Base-by-base conservation (phyloP, 2,113 vertebrate species). In the rabbit (Oryctolagus cuniculus) region DNA sequence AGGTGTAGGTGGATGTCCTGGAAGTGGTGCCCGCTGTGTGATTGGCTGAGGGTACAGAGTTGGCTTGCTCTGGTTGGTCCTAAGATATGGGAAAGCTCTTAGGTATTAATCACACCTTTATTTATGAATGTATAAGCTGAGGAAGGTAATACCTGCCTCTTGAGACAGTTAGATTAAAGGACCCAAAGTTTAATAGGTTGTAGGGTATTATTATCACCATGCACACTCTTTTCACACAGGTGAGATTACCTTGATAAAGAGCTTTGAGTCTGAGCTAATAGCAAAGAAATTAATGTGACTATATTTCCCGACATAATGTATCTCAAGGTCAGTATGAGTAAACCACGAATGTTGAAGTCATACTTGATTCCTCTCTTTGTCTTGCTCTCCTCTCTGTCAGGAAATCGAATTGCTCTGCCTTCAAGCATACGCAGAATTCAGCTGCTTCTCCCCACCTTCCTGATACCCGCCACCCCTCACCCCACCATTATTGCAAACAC, bases 151-250 rank as follows among this genome's bases (percentile, higher is more conserved):
- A 83, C 15, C 44, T 92, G 17, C 74, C 27, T 69, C 73, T 69
- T 53, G 73, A 94, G 84, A 74, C 16, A 27, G 44, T n/a, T 73
- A 49, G 38, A 78, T 87, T 96, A 87, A 96, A 95, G 70, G 53
- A 64, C 38, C 22, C 21, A 22, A 75, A 53, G 27, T 70, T 95
- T 92, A 84, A 44, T 63, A 92, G 22, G 49, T 70, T 91, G 36
- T 83, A 53, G 22, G 66, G 12, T 49, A 44, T 67, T 63, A 63
- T 72, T 44, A 21, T 85, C 77, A 77, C 38, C n/a, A 34, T 55
- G n/a, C 11, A 77, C 10, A 29, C 75, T 69, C 70, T 58, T 87
- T 85, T 89, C 49, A 87, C 82, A 78, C 36, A 64, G 25, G 31
- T 72, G 29, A 88, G 19, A 58, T 73, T 64, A 55, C 34, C 27